These are phyloP conservation scores for Balaeniceps rex DNA, from an alignment of 2,113 vertebrate species.

Conservation along the genomic window DNA sequence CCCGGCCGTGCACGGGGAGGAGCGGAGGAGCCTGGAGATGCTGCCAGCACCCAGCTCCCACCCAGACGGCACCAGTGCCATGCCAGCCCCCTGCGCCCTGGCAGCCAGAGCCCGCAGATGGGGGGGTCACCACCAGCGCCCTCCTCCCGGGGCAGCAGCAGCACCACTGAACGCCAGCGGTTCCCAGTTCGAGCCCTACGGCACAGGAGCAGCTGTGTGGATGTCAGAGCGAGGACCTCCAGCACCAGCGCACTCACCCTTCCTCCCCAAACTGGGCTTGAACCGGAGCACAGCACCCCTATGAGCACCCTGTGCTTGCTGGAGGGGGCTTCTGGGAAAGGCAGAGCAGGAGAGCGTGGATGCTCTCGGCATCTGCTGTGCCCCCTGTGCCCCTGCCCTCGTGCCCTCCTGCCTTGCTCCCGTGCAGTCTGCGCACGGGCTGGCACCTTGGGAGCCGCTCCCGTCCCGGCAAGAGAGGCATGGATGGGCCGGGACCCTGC, in stretches of 20 bases:
- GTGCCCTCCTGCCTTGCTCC: neutral
- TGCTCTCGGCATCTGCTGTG: neutral
- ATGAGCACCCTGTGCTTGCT: neutral
- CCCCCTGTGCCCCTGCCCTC: accelerated
- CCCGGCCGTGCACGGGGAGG: neutral
- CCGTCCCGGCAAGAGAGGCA: too few species aligned
- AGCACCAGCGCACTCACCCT: neutral
- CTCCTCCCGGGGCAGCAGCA: neutral
- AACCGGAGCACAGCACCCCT: neutral
- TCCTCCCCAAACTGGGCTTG: neutral
- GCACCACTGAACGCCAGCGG: neutral
- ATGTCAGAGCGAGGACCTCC: neutral
- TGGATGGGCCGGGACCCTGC: neutral
- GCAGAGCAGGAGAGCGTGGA: neutral
- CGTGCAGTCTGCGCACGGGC: accelerated
- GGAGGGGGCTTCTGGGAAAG: neutral
- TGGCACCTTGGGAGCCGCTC: neutral
- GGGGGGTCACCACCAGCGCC: neutral
- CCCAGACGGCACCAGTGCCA: neutral
- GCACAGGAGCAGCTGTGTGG: neutral
- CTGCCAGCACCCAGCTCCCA: neutral
- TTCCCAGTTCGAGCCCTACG: accelerated
- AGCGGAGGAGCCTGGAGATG: neutral
- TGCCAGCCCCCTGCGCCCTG: neutral
- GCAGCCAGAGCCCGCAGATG: neutral